Evolutionary conservation across 64 coral and sea anemone genomes (phyloP).

Genomic region (Stichodactyla helianthus): DNA sequence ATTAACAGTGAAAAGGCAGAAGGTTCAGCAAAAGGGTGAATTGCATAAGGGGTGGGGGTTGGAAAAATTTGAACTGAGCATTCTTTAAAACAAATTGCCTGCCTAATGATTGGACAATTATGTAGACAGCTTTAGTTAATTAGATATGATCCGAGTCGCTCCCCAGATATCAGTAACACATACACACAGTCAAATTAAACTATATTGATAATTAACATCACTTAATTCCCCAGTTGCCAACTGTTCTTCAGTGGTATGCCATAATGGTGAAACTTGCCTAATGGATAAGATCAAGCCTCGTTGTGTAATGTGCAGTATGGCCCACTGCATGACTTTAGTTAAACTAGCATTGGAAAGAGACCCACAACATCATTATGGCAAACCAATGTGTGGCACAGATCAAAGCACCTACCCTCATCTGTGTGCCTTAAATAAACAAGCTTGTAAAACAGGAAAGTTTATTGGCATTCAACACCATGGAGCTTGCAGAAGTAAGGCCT

Average conservation of each 20-base stretch:
- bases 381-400: constrained; percentile 38
- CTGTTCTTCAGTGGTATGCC: neutral
- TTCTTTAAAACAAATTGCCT: too few relatives aligned
- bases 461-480: constrained; percentile 32
- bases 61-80: too few relatives aligned
- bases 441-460: constrained; percentile 26
- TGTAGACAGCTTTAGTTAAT: too few relatives aligned
- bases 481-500: constrained; percentile 23
- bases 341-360: neutral
- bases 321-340: neutral
- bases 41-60: too few relatives aligned
- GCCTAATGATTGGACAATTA: too few relatives aligned
- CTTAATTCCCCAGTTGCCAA: neutral
- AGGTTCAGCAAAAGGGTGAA: too few relatives aligned
- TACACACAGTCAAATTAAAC: too few relatives aligned
- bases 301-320: constrained; percentile 39
- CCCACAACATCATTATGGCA: neutral
- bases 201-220: neutral
- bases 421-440: constrained; percentile 39
- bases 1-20: too few relatives aligned
- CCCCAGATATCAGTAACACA: too few relatives aligned
- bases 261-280: neutral
- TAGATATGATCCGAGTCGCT: too few relatives aligned
- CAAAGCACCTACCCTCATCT: constrained; percentile 19
- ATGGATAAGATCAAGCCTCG: neutral